Evolutionary conservation across 2,797 vertebrate species (phyloP).

Genomic region (Nothura maculosa): DNA sequence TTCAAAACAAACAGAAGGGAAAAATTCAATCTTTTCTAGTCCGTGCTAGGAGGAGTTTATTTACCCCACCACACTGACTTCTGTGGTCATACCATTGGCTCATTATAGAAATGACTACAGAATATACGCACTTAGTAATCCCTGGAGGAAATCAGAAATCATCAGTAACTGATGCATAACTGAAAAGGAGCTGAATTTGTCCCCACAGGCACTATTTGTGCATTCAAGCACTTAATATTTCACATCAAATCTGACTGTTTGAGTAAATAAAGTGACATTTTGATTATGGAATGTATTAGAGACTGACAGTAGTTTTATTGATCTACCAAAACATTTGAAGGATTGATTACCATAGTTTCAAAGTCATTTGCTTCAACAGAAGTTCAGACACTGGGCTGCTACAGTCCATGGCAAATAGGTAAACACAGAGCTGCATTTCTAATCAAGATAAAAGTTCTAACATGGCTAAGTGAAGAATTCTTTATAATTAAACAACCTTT

Average conservation of each 20-base stretch:
- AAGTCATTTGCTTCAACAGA: neutral
- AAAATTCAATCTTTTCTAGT: neutral
- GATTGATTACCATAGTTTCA: conserved; percentile 43
- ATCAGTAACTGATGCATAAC: neutral
- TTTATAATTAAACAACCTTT: neutral
- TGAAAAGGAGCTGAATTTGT: neutral
- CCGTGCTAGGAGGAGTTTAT: neutral
- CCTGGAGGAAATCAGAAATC: conserved; percentile 15
- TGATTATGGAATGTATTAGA: conserved; percentile 40
- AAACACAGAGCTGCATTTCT: neutral
- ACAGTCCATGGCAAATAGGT: neutral
- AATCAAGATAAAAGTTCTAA: neutral
- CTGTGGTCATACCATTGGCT: neutral
- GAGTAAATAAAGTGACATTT: conserved; percentile 51
- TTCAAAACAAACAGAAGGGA: neutral
- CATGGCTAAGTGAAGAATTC: neutral
- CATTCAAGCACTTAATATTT: conserved; percentile 33
- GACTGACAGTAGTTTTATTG: conserved; percentile 29
- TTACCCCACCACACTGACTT: neutral
- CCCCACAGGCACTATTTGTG: conserved; percentile 6
- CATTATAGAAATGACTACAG: neutral
- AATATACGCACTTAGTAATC: neutral
- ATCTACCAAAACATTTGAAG: conserved; percentile 48
- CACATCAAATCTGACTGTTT: conserved; percentile 40
- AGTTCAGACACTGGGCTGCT: neutral